These are phyloP conservation scores for Mola mola DNA, from an alignment of 2,113 vertebrate species.

Conservation along the genomic window DNA sequence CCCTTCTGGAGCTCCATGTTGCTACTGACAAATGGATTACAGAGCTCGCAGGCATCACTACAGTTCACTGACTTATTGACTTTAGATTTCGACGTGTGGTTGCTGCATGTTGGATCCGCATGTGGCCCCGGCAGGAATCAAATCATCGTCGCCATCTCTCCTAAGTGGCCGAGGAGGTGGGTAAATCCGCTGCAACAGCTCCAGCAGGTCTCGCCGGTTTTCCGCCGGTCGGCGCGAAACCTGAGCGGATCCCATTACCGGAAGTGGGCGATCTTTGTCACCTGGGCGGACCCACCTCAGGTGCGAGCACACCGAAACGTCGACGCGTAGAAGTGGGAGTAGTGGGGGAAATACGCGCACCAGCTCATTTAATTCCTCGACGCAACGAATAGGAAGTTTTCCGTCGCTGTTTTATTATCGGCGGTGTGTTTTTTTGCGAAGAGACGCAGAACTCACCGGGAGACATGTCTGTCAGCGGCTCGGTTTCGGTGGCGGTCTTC, in stretches of 20 bases:
- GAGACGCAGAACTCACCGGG: background rate
- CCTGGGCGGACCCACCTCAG: conserved; percentile 32
- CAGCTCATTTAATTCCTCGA: conserved; percentile 11
- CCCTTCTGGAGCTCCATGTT: too few species aligned
- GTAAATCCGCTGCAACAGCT: too few species aligned
- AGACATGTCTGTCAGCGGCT: conserved; percentile 55
- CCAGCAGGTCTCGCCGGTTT: conserved; percentile 33
- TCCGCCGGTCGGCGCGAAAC: too few species aligned
- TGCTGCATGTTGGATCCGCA: too few species aligned
- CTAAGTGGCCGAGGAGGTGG: too few species aligned
- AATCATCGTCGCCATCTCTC: too few species aligned
- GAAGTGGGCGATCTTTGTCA: conserved; percentile 39
- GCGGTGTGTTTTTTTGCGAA: too few species aligned
- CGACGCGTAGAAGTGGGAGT: background rate
- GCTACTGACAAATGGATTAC: too few species aligned
- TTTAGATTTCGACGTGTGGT: too few species aligned
- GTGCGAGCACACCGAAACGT: background rate
- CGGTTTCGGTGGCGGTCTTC: conserved; percentile 68
- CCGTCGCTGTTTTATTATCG: background rate
- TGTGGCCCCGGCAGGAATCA: too few species aligned
- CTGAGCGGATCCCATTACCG: conserved; percentile 27
- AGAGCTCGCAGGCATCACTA: too few species aligned
- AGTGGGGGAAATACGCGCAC: accelerated
- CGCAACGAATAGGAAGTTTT: background rate
- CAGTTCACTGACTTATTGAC: too few species aligned